These are phyloP conservation scores for Poeciliopsis occidentalis DNA, from an alignment of 2,113 vertebrate species.

Conservation along the genomic window DNA sequence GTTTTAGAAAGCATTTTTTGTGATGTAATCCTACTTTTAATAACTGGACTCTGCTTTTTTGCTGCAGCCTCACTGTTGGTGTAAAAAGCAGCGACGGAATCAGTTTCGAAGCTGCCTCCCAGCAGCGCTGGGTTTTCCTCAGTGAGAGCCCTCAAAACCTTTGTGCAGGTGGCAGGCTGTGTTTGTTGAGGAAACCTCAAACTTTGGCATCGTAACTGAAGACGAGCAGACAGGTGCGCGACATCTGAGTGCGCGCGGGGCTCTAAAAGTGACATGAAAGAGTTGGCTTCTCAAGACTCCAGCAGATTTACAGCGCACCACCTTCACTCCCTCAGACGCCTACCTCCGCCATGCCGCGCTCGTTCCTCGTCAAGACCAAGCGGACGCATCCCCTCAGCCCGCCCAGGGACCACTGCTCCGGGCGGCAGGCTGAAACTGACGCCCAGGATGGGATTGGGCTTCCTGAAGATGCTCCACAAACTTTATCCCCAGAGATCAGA, in stretches of 20 bases:
- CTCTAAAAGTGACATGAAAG: slow-evolving; percentile 36
- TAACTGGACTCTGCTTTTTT: not conserved
- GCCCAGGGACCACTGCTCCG: slow-evolving; percentile 3
- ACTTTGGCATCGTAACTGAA: slow-evolving; percentile 76
- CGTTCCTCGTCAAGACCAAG: slow-evolving; percentile 79
- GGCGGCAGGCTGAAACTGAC: not conserved
- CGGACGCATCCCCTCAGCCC: slow-evolving; percentile 36
- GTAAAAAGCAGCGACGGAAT: slow-evolving; percentile 15
- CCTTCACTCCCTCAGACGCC: slow-evolving; percentile 11
- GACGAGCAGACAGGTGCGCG: slow-evolving; percentile 66
- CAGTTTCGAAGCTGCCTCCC: slow-evolving; percentile 35
- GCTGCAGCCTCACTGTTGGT: not conserved
- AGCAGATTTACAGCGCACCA: slow-evolving; percentile 31
- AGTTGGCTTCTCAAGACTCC: slow-evolving; percentile 22
- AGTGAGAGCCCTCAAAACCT: slow-evolving; percentile 32
- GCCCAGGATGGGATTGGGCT: not conserved
- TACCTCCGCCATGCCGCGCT: slow-evolving; percentile 76
- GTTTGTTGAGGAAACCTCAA: slow-evolving; percentile 77
- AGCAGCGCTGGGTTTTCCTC: slow-evolving; percentile 48
- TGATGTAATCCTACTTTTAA: not conserved
- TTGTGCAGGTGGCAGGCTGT: slow-evolving; percentile 63
- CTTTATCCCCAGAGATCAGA: slow-evolving; percentile 14
- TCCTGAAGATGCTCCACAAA: slow-evolving; percentile 1
- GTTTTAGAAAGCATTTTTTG: not conserved
- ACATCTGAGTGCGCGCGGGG: slow-evolving; percentile 16